Percentiles rank a stretch among this genome's conserved stretches.
phyloP scores from a whole-genome alignment of 2,888 invertebrate genomes.

The Bellardia bayeri region DNA sequence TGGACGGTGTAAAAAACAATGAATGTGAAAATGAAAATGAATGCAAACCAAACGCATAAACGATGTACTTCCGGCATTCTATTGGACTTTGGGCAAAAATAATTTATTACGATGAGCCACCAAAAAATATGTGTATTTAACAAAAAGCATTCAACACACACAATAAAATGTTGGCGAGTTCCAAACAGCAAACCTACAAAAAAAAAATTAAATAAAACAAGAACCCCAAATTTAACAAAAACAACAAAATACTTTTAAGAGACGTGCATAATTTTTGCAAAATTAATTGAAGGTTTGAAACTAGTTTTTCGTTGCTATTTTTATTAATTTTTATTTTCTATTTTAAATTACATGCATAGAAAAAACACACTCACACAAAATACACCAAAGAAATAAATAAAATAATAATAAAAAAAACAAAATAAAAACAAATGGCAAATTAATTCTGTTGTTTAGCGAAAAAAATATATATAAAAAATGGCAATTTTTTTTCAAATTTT shows the following conservation, averaged over 20 bases:
- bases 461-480: constrained; percentile 38
- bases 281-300: constrained; percentile 78
- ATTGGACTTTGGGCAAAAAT: constrained; percentile 67
- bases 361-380: constrained; percentile 8
- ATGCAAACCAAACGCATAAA: constrained; percentile 71
- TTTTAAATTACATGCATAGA: constrained; percentile 80
- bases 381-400: constrained; percentile 48
- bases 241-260: constrained; percentile 28
- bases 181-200: constrained; percentile 45
- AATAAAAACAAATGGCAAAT: constrained; percentile 65
- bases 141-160: constrained; percentile 36
- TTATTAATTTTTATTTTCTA: constrained; percentile 51
- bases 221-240: constrained; percentile 38
- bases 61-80: constrained; percentile 71
- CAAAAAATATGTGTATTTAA: constrained; percentile 33
- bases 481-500: constrained; percentile 63
- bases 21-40: constrained; percentile 61
- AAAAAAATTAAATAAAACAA: constrained; percentile 17
- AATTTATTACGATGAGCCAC: constrained; percentile 73
- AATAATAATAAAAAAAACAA: constrained; percentile 37
- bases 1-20: constrained; percentile 33
- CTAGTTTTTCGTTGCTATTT: constrained; percentile 56
- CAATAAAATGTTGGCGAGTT: constrained; percentile 43
- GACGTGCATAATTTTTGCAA: constrained; percentile 81
- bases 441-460: constrained; percentile 65